Base-by-base conservation (phyloP, 2,797 vertebrate species). In the Naso thynnoides region DNA sequence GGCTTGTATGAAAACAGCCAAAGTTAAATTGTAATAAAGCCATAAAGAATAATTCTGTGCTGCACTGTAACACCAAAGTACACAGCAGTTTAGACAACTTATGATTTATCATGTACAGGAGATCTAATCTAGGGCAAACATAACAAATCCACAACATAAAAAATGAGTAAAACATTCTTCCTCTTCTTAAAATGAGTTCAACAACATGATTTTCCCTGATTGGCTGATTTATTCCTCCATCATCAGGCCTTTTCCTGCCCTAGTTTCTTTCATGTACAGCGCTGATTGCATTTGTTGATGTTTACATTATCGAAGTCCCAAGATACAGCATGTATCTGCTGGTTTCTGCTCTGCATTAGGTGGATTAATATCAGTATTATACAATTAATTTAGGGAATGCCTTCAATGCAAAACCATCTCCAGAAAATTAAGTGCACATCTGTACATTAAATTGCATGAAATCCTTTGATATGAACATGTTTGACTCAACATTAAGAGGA, bases 261-360 rank as follows among this genome's bases (percentile, higher is more conserved):
- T 54, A 38, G 5, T 76, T 70, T 70, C 8, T 50, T 9, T 16
- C 47, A 11, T 10, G 36, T 23, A 27, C 45, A 58, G 16, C 19
- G 15, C 11, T 56, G 23, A 68, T 48, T 50, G 52, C 23, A 55
- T 41, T 47, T 38, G 33, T 9, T 36, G 27, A 33, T 52, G 66
- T 48, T 44, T 66, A 18, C 27, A 78, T 70, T 31, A 69, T 79
- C 11, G 29, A 55, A 59, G 57, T 61, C 6, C 3, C 21, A 58
- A 27, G 5, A 39, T 50, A 26, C 8, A 49, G 4, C 8, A 23
- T 38, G 45, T 57, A 29, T 64, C 36, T 31, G 5, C 33, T 53
- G 41, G 36, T 6, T 14, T 60, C 6, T 45, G 23, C 42, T 63
- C 33, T 58, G 9, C 55, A 24, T 41, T 39, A 70, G 50, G 39